Evolutionary conservation across 2,797 vertebrate species (phyloP).

Genomic region (Sebastes reedi): DNA sequence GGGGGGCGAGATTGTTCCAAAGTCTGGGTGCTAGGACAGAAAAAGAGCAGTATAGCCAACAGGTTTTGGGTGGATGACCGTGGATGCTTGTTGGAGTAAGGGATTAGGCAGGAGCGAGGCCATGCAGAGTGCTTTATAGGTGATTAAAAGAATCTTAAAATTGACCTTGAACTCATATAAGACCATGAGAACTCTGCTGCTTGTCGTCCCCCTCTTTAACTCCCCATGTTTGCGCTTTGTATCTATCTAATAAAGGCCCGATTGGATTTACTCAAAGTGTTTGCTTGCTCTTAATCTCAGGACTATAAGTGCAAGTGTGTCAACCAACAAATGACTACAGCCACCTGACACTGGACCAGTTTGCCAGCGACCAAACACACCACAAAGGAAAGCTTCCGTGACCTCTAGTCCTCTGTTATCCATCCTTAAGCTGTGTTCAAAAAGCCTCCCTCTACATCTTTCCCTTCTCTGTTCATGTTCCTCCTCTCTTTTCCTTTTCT

Average conservation of each 20-base stretch:
- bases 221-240: not conserved
- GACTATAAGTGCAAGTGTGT: slow-evolving; percentile 32
- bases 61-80: too few species aligned
- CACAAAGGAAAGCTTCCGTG: slow-evolving; percentile 50
- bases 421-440: slow-evolving; percentile 30
- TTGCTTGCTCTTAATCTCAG: slow-evolving; percentile 42
- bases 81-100: too few species aligned
- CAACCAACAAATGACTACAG: slow-evolving; percentile 31
- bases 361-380: slow-evolving; percentile 52
- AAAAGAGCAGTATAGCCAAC: too few species aligned
- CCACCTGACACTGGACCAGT: slow-evolving; percentile 42
- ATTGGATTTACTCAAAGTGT: slow-evolving; percentile 16
- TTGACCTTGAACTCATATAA: too few species aligned
- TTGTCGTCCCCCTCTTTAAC: not conserved
- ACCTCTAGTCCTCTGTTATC: slow-evolving; percentile 46
- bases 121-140: too few species aligned
- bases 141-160: too few species aligned
- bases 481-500: not conserved
- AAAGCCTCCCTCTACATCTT: not conserved
- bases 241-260: not conserved
- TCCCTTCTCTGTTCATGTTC: not conserved
- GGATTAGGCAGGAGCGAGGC: too few species aligned
- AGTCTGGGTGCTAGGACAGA: too few species aligned
- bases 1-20: too few species aligned
- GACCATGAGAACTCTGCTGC: not conserved